Evolutionary conservation across 2,113 vertebrate species (phyloP).

Genomic region (Melospiza georgiana): DNA sequence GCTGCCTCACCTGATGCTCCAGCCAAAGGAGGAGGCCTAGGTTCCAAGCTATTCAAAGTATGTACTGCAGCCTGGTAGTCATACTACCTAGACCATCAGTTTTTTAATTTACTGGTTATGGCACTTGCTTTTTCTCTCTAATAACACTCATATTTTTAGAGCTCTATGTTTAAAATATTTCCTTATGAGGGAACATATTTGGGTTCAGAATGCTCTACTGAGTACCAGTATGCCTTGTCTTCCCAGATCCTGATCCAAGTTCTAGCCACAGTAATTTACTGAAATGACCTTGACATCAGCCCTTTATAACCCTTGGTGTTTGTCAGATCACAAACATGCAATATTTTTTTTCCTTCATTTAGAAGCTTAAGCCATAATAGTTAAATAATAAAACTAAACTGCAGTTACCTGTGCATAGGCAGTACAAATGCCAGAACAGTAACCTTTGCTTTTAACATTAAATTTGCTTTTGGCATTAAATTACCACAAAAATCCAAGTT

Average conservation of each 20-base stretch:
- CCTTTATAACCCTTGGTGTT: background rate
- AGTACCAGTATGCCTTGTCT: background rate
- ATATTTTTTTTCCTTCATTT: background rate
- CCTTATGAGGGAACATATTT: background rate
- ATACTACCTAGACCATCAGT: background rate
- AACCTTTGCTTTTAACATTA: background rate
- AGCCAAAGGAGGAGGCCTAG: background rate
- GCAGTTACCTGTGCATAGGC: background rate
- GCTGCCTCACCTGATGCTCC: rapidly evolving
- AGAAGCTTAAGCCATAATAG: background rate
- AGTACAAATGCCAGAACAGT: background rate
- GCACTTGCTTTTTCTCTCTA: background rate
- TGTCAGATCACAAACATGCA: background rate
- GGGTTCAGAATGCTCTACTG: background rate
- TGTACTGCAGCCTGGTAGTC: background rate
- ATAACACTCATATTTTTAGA: background rate
- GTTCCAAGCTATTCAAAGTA: background rate
- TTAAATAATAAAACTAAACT: background rate
- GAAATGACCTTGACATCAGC: background rate
- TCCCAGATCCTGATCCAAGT: background rate
- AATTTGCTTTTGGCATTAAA: background rate
- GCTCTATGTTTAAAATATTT: background rate
- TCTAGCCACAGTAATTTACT: background rate
- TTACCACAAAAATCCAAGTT: background rate
- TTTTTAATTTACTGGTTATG: background rate